Conservation (phyloP, 2,888 invertebrate species). For the Criorhina ranunculi region DNA sequence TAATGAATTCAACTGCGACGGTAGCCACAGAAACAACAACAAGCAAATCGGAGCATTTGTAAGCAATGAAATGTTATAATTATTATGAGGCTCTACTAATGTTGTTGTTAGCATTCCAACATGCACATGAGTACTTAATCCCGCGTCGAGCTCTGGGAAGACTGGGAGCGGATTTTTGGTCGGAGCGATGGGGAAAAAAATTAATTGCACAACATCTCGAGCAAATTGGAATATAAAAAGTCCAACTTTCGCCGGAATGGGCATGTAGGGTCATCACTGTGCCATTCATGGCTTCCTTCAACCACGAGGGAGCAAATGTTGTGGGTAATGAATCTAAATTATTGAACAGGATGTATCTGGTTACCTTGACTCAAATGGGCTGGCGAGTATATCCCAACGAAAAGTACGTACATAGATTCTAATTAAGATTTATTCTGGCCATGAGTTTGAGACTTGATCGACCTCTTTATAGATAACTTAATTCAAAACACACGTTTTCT, state of each 20-base stretch:
- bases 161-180: not conserved
- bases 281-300: not conserved
- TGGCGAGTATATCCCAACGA: conserved; percentile 3
- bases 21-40: conserved; percentile 25
- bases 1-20: conserved; percentile 35
- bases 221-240: conserved; percentile 61
- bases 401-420: not conserved
- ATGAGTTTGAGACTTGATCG: not conserved
- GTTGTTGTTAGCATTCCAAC: conserved; percentile 70
- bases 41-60: conserved; percentile 24
- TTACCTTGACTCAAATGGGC: not conserved
- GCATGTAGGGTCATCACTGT: conserved; percentile 4
- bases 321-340: conserved; percentile 8
- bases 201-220: conserved; percentile 59
- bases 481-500: conserved; percentile 24
- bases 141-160: not conserved
- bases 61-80: conserved; percentile 62
- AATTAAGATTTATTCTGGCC: conserved; percentile 3
- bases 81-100: conserved; percentile 30
- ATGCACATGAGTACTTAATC: conserved; percentile 70
- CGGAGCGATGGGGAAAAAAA: conserved; percentile 32
- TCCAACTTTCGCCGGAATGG: conserved; percentile 50
- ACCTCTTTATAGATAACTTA: not conserved
- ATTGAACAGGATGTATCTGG: conserved; percentile 21
- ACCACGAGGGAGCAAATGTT: not conserved